Evolutionary conservation across 2,888 invertebrate genomes (phyloP), one percentile per base, ranked within the genome.

Genomic region (Selenia dentaria): DNA sequence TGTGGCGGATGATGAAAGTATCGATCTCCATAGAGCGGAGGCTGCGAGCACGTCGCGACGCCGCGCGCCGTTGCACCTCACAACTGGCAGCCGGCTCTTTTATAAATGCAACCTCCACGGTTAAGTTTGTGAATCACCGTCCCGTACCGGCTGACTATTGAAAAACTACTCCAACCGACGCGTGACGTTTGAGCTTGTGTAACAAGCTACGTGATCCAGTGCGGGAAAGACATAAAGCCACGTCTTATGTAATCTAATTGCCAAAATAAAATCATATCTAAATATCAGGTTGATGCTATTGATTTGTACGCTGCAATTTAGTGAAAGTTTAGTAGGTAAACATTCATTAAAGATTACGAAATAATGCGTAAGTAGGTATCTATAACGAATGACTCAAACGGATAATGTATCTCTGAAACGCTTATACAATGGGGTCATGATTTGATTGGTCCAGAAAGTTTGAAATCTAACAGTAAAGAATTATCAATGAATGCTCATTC

Each of bases 201-300:
- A 87, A 88, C 81, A 59, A 51, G 55, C 70, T 79, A 89, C 89
- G 89, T 89, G 89, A 87, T 86, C 79, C 71, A 83, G 83, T 74
- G 60, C 84, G 72, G 67, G 60, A 71, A 70, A 78, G 71, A 75
- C 70, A 67, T 77, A 62, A 60, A 61, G 58, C 44, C 36, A 61
- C 60, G 64, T 63, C 68, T 88, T 88, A 86, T 79, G 81, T 75
- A 88, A 88, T 77, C 59, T 83, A 83, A 87, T 87, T 81, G 83
- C 70, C 74, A 79, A 85, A 84, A 84, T 81, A 79, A 80, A 82
- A 82, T 77, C 66, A 76, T 70, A 78, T 63, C 71, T 69, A 69
- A 68, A 67, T 74, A 69, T 49, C 56, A 38, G 58, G 41, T 56
- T 45, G 49, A 51, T 46, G 51, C 54, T 51, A 56, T 64, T 70